phyloP scores from a whole-genome alignment of 1,140 invertebrate species.

The Atta cephalotes region DNA sequence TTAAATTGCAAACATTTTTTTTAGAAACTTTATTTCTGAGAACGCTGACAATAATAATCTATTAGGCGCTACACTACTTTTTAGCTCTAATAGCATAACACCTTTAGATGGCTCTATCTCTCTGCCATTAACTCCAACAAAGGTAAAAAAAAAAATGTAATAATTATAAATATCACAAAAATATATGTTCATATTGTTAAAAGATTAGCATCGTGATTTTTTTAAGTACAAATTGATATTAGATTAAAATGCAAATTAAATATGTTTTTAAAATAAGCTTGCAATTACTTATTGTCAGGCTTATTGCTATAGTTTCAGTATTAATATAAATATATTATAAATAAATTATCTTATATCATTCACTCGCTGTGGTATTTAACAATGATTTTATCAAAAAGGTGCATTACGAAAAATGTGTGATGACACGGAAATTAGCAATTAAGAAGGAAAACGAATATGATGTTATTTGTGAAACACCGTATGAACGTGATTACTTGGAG shows the following conservation, averaged over 20 bases:
- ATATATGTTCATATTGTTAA: too few species aligned
- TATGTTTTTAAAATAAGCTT: background rate
- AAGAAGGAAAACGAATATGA: background rate
- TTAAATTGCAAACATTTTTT: slow-evolving; percentile 27
- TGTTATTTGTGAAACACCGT: background rate
- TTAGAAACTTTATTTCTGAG: background rate
- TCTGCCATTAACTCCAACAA: background rate
- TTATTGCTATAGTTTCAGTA: background rate
- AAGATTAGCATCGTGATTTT: too few species aligned
- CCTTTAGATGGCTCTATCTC: background rate
- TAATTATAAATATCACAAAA: too few species aligned
- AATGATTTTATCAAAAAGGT: background rate
- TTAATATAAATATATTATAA: background rate
- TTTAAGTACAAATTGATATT: background rate
- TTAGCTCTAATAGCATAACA: background rate
- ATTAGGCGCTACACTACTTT: background rate
- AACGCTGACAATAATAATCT: background rate
- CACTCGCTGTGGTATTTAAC: background rate
- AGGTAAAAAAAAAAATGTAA: background rate
- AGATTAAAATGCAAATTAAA: background rate
- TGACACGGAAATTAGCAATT: background rate
- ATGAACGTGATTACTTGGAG: slow-evolving; percentile 11
- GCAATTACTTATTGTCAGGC: background rate
- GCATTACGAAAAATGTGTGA: background rate
- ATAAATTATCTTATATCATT: background rate